phyloP scores from a whole-genome alignment of 1,140 invertebrate species.

The Aphelinus certus region DNA sequence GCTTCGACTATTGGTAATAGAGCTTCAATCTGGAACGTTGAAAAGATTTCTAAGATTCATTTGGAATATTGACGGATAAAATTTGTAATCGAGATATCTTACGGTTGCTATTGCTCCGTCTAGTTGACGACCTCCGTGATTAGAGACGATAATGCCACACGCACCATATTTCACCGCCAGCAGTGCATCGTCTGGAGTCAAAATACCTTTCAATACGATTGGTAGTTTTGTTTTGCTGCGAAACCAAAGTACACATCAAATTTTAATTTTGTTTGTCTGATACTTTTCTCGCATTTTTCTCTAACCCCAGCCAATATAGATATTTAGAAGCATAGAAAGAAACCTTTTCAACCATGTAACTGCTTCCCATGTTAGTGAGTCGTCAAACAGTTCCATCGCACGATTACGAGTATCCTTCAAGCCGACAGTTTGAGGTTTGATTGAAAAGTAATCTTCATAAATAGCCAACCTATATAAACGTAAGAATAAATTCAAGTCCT shows the following conservation, averaged over 20 bases:
- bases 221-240: slow-evolving; percentile 79
- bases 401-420: neutral
- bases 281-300: neutral
- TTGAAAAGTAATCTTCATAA: neutral
- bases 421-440: neutral
- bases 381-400: slow-evolving; percentile 73
- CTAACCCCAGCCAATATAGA: neutral
- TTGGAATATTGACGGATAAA: too few relatives aligned
- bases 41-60: too few relatives aligned
- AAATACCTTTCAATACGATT: slow-evolving; percentile 88
- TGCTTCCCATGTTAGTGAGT: slow-evolving; percentile 83
- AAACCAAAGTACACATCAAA: neutral
- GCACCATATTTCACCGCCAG: slow-evolving; percentile 79
- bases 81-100: slow-evolving; percentile 31
- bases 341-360: slow-evolving; percentile 77
- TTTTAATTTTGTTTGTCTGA: slow-evolving; percentile 11
- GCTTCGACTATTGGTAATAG: slow-evolving; percentile 83
- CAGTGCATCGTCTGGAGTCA: slow-evolving; percentile 86
- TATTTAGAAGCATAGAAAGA: neutral
- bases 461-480: neutral
- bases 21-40: slow-evolving; percentile 78
- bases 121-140: slow-evolving; percentile 90
- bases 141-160: slow-evolving; percentile 85
- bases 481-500: neutral
- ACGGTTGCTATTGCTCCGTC: slow-evolving; percentile 86